A percentile compares a stretch with the other conserved stretches of the same genome.
phyloP scores from a whole-genome alignment of 2,888 invertebrate genomes.

The Drosophila borealis region DNA sequence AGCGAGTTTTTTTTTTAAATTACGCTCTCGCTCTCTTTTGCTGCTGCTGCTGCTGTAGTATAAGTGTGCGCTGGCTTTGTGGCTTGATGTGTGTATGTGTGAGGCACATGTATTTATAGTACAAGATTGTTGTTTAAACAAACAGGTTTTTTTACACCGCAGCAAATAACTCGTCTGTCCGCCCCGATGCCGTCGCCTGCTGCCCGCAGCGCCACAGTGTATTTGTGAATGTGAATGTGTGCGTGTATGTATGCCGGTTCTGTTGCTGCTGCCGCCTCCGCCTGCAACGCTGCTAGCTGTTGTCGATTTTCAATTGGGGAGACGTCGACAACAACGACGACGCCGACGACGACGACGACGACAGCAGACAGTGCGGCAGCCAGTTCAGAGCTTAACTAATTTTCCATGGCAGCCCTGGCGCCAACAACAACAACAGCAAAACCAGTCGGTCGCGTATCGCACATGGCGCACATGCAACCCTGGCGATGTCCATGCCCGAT shows the following conservation, averaged over 20 bases:
- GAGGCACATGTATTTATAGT: constrained; percentile 77
- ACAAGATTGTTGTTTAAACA: constrained; percentile 81
- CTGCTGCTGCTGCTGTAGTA: constrained; percentile 23
- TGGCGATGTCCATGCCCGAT: constrained; percentile 58
- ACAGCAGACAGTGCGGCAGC: constrained; percentile 70
- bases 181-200: constrained; percentile 49
- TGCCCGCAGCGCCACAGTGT: constrained; percentile 63
- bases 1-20: constrained; percentile 20
- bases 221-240: constrained; percentile 5
- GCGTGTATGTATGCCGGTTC: constrained; percentile 28
- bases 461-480: constrained; percentile 58
- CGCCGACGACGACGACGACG: constrained; percentile 11
- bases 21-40: constrained; percentile 29
- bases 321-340: constrained; percentile 17
- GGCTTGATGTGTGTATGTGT: constrained; percentile 31
- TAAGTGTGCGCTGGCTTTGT: constrained; percentile 7
- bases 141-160: constrained; percentile 80
- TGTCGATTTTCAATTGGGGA: constrained; percentile 76
- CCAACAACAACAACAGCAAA: constrained; percentile 52
- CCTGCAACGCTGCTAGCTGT: constrained; percentile 67
- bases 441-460: constrained; percentile 49
- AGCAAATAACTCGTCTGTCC: constrained; percentile 78
- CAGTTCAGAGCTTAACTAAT: constrained; percentile 72
- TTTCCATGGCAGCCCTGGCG: constrained; percentile 78
- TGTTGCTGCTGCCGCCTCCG: constrained; percentile 56